A percentile compares a stretch with the other conserved stretches of the same genome.
These are phyloP conservation scores for Phoxinus phoxinus DNA, from an alignment of 2,113 vertebrate genomes.

Conservation along the genomic window DNA sequence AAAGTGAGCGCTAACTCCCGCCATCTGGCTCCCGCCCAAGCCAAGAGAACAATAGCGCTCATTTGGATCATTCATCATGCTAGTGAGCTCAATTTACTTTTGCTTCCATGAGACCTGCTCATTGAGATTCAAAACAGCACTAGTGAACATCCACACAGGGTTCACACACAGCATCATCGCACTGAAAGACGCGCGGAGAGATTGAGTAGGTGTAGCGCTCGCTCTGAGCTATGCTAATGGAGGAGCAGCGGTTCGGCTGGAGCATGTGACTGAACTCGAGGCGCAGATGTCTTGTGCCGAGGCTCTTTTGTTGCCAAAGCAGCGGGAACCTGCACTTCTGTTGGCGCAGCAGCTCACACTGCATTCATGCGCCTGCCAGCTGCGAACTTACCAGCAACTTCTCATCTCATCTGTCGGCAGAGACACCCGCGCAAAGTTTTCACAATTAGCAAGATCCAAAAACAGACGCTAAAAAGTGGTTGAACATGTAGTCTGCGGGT, in stretches of 20 bases:
- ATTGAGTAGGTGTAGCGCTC: slow-evolving; percentile 44
- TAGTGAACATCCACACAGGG: slow-evolving; percentile 71
- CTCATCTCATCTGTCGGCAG: slow-evolving; percentile 67
- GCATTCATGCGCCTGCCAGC: slow-evolving; percentile 92
- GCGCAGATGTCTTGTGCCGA: slow-evolving; percentile 92
- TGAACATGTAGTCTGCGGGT: neutral
- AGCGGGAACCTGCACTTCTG: slow-evolving; percentile 89
- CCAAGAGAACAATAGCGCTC: slow-evolving; percentile 80
- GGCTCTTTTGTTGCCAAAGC: slow-evolving; percentile 86
- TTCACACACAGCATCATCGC: slow-evolving; percentile 72
- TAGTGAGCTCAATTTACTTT: slow-evolving; percentile 81
- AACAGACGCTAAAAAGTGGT: neutral
- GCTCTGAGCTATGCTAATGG: slow-evolving; percentile 57
- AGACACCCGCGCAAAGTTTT: slow-evolving; percentile 69
- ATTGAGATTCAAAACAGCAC: slow-evolving; percentile 77
- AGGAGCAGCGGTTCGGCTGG: slow-evolving; percentile 55
- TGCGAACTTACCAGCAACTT: slow-evolving; percentile 83
- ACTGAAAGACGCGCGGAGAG: slow-evolving; percentile 57
- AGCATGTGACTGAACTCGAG: slow-evolving; percentile 51
- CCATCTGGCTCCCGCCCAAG: slow-evolving; percentile 79
- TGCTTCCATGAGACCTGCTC: slow-evolving; percentile 72
- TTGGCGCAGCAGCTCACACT: slow-evolving; percentile 89
- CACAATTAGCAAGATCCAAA: slow-evolving; percentile 74
- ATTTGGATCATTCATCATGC: slow-evolving; percentile 82
- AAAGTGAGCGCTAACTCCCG: slow-evolving; percentile 71